These are phyloP conservation scores for Monochamus alternatus DNA, from an alignment of 2,888 invertebrate species.

Conservation along the genomic window DNA sequence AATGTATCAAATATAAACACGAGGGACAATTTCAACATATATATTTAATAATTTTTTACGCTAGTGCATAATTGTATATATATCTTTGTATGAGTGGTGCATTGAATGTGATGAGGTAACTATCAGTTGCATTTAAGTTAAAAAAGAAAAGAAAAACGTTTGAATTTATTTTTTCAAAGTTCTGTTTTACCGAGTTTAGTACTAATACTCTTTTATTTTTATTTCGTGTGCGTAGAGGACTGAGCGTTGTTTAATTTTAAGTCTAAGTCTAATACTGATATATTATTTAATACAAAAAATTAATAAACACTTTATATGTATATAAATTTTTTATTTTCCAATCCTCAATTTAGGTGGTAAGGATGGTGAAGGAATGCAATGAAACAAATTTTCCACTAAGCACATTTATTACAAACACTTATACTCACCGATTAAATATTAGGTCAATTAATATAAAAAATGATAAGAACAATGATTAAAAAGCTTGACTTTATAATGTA, in stretches of 20 bases:
- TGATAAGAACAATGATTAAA: conserved; percentile 14
- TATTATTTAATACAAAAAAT: conserved; percentile 54
- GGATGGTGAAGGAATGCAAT: background rate
- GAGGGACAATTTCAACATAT: conserved; percentile 41
- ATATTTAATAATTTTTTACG: conserved; percentile 53
- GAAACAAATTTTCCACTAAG: background rate
- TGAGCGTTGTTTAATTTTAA: conserved; percentile 54
- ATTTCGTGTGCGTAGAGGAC: conserved; percentile 53
- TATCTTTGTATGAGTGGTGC: conserved; percentile 46
- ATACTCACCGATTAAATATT: conserved; percentile 11
- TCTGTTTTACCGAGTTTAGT: conserved; percentile 50
- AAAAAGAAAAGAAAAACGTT: conserved; percentile 26
- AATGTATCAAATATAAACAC: conserved; percentile 38
- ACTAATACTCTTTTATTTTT: conserved; percentile 54
- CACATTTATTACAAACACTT: conserved; percentile 28
- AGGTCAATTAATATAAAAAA: conserved; percentile 21
- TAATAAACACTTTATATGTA: conserved; percentile 55
- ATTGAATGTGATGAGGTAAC: conserved; percentile 49
- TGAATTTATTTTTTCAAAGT: conserved; percentile 38
- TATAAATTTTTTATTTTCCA: conserved; percentile 19
- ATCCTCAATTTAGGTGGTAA: no score
- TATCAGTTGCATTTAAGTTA: conserved; percentile 49
- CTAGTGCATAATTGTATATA: conserved; percentile 56
- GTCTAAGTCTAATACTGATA: conserved; percentile 49
- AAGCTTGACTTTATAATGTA: conserved; percentile 17